Percentiles rank a stretch among this genome's conserved stretches.
Evolutionary conservation across 2,113 vertebrate genomes (phyloP).

Genomic region (Hyaena hyaena): DNA sequence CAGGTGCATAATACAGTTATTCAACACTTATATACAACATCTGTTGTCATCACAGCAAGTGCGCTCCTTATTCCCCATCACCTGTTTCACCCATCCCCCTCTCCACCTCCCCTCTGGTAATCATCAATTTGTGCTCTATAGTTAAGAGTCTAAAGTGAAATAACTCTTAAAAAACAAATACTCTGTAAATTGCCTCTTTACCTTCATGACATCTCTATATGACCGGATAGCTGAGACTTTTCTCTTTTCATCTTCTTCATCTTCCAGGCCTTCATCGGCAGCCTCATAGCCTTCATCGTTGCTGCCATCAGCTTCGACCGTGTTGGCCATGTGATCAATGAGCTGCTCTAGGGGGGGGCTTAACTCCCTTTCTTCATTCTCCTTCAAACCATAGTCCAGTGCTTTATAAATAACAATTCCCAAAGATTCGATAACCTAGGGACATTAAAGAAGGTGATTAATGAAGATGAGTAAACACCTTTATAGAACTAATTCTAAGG

Average conservation of each 20-base stretch:
- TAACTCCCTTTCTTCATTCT: slow-evolving; percentile 96
- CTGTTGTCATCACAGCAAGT: neutral
- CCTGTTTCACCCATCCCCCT: neutral
- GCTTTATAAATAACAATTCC: slow-evolving; percentile 99
- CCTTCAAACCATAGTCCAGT: slow-evolving; percentile 97
- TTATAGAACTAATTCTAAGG: neutral
- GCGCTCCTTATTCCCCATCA: neutral
- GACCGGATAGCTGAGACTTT: slow-evolving; percentile 85
- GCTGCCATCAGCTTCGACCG: slow-evolving; percentile 88
- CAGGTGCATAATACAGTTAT: neutral
- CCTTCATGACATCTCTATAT: slow-evolving; percentile 95
- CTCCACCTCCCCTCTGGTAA: neutral
- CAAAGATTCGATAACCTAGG: slow-evolving; percentile 95
- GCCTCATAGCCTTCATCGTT: slow-evolving; percentile 97
- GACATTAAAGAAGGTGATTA: slow-evolving; percentile 52
- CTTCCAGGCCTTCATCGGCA: slow-evolving; percentile 93
- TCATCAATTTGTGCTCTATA: neutral
- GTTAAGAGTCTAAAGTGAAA: neutral
- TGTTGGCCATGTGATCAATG: slow-evolving; percentile 97
- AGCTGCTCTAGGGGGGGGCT: slow-evolving; percentile 96
- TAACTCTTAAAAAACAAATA: neutral
- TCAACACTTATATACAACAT: neutral
- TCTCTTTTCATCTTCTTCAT: slow-evolving; percentile 84
- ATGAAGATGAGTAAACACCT: neutral
- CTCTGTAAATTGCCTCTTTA: slow-evolving; percentile 75